A percentile compares a stretch with the other conserved stretches of the same genome.
phyloP scores from a whole-genome alignment of 2,113 vertebrate species.

The Crotophaga sulcirostris region DNA sequence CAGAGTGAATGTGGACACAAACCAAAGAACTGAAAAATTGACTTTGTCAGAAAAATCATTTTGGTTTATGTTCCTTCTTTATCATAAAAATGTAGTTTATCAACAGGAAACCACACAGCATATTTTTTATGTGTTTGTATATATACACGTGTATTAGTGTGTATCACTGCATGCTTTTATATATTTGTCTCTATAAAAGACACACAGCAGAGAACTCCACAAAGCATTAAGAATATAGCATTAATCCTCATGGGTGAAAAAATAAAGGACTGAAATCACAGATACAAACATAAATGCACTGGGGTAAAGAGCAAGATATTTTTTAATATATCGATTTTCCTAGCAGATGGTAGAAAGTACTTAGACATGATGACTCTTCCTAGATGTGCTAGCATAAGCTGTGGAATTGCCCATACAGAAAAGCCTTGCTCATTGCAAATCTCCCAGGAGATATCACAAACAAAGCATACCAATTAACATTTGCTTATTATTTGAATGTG shows the following conservation, averaged over 20 bases:
- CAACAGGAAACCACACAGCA: not conserved
- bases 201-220: not conserved
- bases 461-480: slow-evolving; percentile 72
- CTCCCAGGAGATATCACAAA: slow-evolving; percentile 69
- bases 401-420: slow-evolving; percentile 61
- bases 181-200: not conserved
- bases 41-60: not conserved
- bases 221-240: not conserved
- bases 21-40: not conserved
- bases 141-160: not conserved
- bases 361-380: slow-evolving; percentile 66
- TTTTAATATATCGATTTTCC: slow-evolving; percentile 57
- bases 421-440: slow-evolving; percentile 69
- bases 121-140: not conserved
- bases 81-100: not conserved
- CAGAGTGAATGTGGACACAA: not conserved
- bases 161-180: not conserved
- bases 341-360: slow-evolving; percentile 73
- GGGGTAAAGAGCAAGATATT: not conserved
- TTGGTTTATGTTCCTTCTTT: not conserved
- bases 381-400: slow-evolving; percentile 72
- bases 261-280: slow-evolving; percentile 3
- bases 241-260: slow-evolving; percentile 25
- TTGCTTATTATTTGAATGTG: slow-evolving; percentile 67
- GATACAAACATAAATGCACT: not conserved